phyloP scores from a whole-genome alignment of 2,888 invertebrate genomes.

The Apotomis turbidana region DNA sequence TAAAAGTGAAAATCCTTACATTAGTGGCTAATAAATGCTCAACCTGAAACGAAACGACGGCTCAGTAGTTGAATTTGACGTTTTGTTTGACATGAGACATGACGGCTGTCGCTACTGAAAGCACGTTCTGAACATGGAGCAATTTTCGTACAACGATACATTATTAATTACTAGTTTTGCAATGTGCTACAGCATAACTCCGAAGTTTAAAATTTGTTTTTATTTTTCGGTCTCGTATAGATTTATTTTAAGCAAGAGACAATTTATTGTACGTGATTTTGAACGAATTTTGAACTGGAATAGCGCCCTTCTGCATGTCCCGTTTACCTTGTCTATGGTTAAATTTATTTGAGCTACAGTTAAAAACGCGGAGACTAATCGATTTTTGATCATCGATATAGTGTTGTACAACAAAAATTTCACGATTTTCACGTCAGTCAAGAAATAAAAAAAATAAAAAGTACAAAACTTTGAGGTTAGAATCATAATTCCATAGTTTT shows the following conservation, averaged over 20 bases:
- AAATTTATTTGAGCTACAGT: neutral
- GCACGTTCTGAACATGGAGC: no score
- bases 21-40: neutral
- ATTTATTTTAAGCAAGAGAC: no score
- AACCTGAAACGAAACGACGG: neutral
- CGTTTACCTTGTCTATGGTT: neutral
- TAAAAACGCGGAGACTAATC: neutral
- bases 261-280: no score
- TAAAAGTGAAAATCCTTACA: neutral
- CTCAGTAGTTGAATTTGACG: neutral
- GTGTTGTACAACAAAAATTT: neutral
- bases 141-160: no score
- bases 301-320: neutral
- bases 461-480: slow-evolving; percentile 21
- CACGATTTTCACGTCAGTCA: slow-evolving; percentile 2
- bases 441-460: neutral
- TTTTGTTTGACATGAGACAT: no score
- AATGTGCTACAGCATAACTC: no score
- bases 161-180: no score
- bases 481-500: slow-evolving; percentile 18
- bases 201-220: no score
- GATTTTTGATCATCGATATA: slow-evolving; percentile 1
- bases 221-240: neutral
- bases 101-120: no score
- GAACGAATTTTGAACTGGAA: neutral